A percentile compares a stretch with the other conserved stretches of the same genome.
Evolutionary conservation across 1,140 invertebrate genomes (phyloP).

Genomic region (Papilio glaucus): DNA sequence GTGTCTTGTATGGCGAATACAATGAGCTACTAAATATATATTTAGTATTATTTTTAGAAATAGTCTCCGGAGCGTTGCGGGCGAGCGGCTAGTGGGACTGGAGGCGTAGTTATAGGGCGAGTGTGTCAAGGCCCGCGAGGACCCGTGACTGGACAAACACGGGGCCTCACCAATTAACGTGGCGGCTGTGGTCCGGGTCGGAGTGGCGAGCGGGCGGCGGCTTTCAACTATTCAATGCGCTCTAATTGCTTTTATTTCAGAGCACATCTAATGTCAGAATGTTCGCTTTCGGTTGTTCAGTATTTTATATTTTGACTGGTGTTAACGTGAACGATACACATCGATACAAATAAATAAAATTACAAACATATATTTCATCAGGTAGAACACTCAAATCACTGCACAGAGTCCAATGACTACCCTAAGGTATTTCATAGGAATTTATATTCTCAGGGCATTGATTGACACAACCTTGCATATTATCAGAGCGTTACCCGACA

Average conservation of each 20-base stretch:
- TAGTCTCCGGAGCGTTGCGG: slow-evolving; percentile 34
- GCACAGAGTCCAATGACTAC: background rate
- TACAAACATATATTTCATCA: background rate
- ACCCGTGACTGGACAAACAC: slow-evolving; percentile 49
- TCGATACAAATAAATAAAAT: background rate
- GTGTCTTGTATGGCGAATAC: slow-evolving; percentile 67
- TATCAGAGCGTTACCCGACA: background rate
- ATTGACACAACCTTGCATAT: background rate
- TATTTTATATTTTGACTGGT: slow-evolving; percentile 10
- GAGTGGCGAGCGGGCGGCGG: slow-evolving; percentile 64
- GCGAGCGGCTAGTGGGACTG: background rate
- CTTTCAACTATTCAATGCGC: slow-evolving; percentile 58
- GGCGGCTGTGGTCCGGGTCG: slow-evolving; percentile 61
- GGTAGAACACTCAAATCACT: background rate
- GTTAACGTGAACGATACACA: too few species aligned
- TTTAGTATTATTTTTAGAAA: slow-evolving; percentile 40
- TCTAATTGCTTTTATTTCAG: slow-evolving; percentile 63
- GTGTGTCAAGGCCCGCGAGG: slow-evolving; percentile 32
- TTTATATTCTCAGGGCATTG: background rate
- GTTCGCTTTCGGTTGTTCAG: slow-evolving; percentile 24
- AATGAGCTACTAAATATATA: slow-evolving; percentile 61
- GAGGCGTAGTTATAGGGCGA: background rate
- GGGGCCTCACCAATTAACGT: slow-evolving; percentile 74
- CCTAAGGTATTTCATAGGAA: background rate
- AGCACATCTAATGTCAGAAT: slow-evolving; percentile 61